Conservation (phyloP, 1,140 invertebrate genomes). For the Lerema accius region DNA sequence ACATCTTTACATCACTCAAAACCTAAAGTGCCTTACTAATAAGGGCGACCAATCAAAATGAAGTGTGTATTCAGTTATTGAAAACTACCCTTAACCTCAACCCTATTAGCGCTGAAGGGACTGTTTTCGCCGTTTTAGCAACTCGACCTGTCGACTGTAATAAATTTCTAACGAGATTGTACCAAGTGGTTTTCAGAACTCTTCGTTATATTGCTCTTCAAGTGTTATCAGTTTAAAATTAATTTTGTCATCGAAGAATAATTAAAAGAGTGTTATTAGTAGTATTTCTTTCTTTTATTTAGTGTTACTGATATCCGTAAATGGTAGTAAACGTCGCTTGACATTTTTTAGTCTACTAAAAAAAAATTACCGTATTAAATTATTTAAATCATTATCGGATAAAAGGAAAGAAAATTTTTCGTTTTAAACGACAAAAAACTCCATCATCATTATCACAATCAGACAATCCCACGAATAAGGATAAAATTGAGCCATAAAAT, state of each 20-base stretch:
- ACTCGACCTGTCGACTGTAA: conserved; percentile 22
- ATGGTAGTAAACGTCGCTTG: too few species aligned
- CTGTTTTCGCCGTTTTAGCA: conserved; percentile 20
- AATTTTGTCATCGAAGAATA: conserved; percentile 5
- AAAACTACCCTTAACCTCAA: conserved; percentile 32
- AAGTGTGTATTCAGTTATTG: conserved; percentile 11
- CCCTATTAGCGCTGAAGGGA: conserved; percentile 2
- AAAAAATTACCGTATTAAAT: too few species aligned
- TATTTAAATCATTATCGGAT: too few species aligned
- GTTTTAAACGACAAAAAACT: too few species aligned
- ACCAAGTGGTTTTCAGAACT: conserved; percentile 6
- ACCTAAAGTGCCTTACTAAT: neutral
- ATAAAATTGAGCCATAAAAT: too few species aligned
- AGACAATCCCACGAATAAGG: too few species aligned
- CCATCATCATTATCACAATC: too few species aligned
- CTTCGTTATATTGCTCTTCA: conserved; percentile 11
- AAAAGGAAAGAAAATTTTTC: too few species aligned
- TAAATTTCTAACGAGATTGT: conserved; percentile 29
- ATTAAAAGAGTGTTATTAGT: too few species aligned
- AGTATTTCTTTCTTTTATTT: too few species aligned
- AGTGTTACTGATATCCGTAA: too few species aligned
- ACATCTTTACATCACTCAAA: neutral
- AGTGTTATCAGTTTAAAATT: conserved; percentile 5
- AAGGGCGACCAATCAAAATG: neutral
- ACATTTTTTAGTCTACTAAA: too few species aligned